Base-by-base conservation (phyloP, 2,888 invertebrate species). In the Capitulum mitella region DNA sequence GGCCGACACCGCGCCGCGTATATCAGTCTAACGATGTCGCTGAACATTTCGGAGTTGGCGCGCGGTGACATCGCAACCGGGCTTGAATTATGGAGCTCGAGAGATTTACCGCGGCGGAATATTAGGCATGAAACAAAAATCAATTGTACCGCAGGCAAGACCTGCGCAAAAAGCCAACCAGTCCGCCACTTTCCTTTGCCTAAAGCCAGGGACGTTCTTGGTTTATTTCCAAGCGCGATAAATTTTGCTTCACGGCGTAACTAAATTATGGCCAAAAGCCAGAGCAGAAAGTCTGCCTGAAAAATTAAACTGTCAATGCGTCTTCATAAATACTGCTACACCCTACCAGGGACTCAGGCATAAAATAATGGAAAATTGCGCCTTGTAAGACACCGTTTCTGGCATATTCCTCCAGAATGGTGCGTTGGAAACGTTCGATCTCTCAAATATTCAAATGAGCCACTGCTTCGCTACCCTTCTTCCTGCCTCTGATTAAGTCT, bases 231-330 rank as follows among this genome's bases (percentile, higher is more conserved):
- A 70, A 19, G 29, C 12, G 37, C 70, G 70, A 70, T 70, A 37
- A 70, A 70, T 40, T 70, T 29, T 16, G 22, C 26, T 70, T 70
- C 70, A 26, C 40, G 3, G 70, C 70, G 26, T 26, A 40, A 12
- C 26, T 70, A 70, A 70, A 40, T 70, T 70, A 70, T 40, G 70
- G 70, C 37, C 37, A 40, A 26, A 26, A 70, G 40, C 70, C 37
- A 22, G 70, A 70, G 70, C 70, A 70, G 70, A 70, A 70, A 22
- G 37, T 14, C 70, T 37, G 70, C 26, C 46, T 43, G 76, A 76
- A 46, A 76, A 48, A 76, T 76, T 76, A 76, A 46, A 46, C 76
- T 76, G 76, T 76, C 46, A 48, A 32, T 76, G 46, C 43, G 43
- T 48, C 46, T 76, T 29, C 76, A 76, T 76, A 76, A 76, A 76